Conservation (phyloP, 2,888 invertebrate genomes). For the Apeira syringaria region DNA sequence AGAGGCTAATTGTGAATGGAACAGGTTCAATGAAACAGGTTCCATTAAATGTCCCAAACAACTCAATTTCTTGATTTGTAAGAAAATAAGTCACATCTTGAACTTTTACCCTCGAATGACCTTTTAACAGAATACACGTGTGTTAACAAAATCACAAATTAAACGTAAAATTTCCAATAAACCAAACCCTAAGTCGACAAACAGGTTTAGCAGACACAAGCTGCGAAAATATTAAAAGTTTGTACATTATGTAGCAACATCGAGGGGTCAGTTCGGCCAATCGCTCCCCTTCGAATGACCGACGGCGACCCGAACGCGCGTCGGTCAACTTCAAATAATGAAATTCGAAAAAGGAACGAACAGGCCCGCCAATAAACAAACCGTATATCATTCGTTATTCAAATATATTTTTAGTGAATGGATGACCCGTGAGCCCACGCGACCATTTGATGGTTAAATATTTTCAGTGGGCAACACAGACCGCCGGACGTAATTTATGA, state of each 20-base stretch:
- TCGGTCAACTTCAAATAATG: conserved; percentile 71
- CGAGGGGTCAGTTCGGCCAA: conserved; percentile 67
- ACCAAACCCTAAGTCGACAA: conserved; percentile 43
- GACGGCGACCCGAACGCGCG: conserved; percentile 70
- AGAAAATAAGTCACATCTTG: conserved; percentile 45
- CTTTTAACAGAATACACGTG: conserved; percentile 70
- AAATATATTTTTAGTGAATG: conserved; percentile 77
- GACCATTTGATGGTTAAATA: conserved; percentile 80
- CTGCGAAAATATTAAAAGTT: conserved; percentile 75
- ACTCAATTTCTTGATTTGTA: conserved; percentile 33
- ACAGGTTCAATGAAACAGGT: conserved; percentile 16
- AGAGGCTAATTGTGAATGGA: not conserved
- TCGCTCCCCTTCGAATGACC: conserved; percentile 64
- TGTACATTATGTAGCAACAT: conserved; percentile 70
- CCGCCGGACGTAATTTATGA: conserved; percentile 71
- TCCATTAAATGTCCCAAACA: conserved; percentile 17
- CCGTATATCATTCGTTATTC: conserved; percentile 82
- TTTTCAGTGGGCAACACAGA: conserved; percentile 74
- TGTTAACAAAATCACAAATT: conserved; percentile 71
- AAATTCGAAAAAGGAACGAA: conserved; percentile 74
- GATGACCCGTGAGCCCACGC: conserved; percentile 80
- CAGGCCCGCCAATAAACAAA: conserved; percentile 82
- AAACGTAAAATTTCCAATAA: conserved; percentile 78
- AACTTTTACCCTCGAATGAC: conserved; percentile 61
- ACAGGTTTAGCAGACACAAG: conserved; percentile 66